These are phyloP conservation scores for Drosophila persimilis DNA, from an alignment of 1,140 invertebrate genomes.

Conservation along the genomic window DNA sequence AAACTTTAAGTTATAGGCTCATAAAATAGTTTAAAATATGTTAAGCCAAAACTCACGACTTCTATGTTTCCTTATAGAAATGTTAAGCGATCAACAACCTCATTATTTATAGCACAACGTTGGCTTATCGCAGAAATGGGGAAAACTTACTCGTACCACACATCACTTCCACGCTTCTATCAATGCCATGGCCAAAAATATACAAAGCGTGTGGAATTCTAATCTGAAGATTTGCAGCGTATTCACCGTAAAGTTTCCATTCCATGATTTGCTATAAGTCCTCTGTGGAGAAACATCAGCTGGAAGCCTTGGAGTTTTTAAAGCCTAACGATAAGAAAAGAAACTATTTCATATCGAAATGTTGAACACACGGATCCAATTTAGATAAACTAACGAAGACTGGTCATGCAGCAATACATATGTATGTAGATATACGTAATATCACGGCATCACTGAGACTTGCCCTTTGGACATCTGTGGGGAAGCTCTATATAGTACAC, in stretches of 20 bases:
- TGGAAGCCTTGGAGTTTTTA: too few relatives aligned
- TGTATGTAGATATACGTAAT: too few relatives aligned
- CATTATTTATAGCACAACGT: constrained; percentile 18
- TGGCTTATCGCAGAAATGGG: constrained; percentile 5
- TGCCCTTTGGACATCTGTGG: constrained; percentile 7
- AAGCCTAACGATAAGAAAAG: not conserved
- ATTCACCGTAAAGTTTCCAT: constrained; percentile 12
- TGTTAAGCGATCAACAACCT: not conserved
- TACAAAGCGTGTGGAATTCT: constrained; percentile 4
- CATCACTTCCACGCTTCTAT: too few relatives aligned
- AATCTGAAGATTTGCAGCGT: constrained; percentile 16
- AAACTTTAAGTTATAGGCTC: not conserved
- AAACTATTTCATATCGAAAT: constrained; percentile 7
- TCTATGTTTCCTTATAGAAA: not conserved
- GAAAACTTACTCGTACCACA: not conserved
- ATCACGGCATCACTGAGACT: too few relatives aligned
- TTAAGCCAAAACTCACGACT: not conserved
- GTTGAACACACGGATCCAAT: constrained; percentile 3
- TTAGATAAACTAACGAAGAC: not conserved
- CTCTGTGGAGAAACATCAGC: constrained; percentile 6
- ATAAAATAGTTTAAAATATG: constrained; percentile 8
- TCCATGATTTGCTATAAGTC: constrained; percentile 5
- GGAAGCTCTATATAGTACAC: too few relatives aligned
- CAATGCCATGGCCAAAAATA: constrained; percentile 5
- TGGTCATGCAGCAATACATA: not conserved